Conservation (phyloP, 2,797 vertebrate genomes). For the Halcyon smyrnensis region DNA sequence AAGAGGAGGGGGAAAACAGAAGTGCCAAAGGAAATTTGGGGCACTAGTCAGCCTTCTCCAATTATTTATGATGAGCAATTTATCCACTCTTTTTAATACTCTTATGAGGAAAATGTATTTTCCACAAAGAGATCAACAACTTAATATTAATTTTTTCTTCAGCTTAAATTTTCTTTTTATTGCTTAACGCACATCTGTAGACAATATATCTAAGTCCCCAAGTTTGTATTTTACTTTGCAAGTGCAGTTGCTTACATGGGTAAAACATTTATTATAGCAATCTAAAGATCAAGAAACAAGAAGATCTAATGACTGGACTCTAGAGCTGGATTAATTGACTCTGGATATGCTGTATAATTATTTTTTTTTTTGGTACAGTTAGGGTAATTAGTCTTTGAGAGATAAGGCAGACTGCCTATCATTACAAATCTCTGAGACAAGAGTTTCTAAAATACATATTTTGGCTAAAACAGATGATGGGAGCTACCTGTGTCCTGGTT, state of each 20-base stretch:
- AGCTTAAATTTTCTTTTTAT: constrained; percentile 32
- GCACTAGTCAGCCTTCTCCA: constrained; percentile 5
- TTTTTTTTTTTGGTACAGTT: neutral
- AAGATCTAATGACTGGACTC: constrained; percentile 6
- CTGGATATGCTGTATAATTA: neutral
- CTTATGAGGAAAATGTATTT: constrained; percentile 33
- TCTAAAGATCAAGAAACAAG: constrained; percentile 26
- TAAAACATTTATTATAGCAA: constrained; percentile 47
- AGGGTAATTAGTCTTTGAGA: constrained; percentile 9
- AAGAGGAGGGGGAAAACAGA: neutral
- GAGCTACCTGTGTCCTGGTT: neutral
- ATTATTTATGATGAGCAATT: constrained; percentile 42
- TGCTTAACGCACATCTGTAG: constrained; percentile 34
- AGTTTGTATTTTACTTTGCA: constrained; percentile 14
- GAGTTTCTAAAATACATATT: neutral
- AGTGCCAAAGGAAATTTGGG: neutral
- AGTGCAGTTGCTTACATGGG: neutral
- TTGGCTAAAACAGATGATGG: neutral
- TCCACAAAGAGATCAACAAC: constrained; percentile 15
- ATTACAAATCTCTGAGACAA: neutral
- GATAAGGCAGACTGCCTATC: neutral
- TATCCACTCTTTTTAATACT: constrained; percentile 17
- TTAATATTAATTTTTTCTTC: constrained; percentile 20
- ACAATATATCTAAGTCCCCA: constrained; percentile 25
- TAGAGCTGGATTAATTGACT: constrained; percentile 36